Evolutionary conservation across 2,888 invertebrate species (phyloP), one percentile per base, ranked within the genome.

Genomic region (Polyommatus icarus): DNA sequence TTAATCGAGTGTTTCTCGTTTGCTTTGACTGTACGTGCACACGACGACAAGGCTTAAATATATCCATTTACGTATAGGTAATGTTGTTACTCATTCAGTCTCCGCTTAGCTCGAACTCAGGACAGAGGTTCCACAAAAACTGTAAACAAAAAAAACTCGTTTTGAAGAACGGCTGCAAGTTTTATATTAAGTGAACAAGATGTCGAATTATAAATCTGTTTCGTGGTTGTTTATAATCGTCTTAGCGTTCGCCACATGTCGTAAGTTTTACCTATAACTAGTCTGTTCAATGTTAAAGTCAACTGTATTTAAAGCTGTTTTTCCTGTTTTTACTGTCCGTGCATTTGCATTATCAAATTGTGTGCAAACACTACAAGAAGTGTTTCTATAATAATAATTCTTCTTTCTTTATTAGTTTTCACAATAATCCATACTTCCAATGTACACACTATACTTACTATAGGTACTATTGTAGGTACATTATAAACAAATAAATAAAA

Each of bases 281-380:
- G 54, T 36, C 54, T 15, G 50, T 77, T 77, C 77, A 77, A 72
- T 77, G 77, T 36, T 77, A 77, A n/a, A 54, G 12, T n/a, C 24
- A 40, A 50, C 50, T 67, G n/a, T 71, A 72, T 71, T 18, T 72
- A 72, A 77, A 72, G 77, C 57, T 29, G 77, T 77, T 72, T 77
- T 72, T 57, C 77, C 77, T 72, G 77, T 77, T 77, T 71, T 46
- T 29, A 71, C 57, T 72, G 18, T 72, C 72, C 32, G 46, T 77
- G 57, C 67, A 73, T 50, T 57, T 71, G n/a, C 15, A 76, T 76
- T 67, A 20, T 29, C 50, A 29, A 73, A 73, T 73, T 73, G 46
- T 72, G 72, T 73, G 73, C 50, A 73, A 75, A 75, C 54, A 50
- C 54, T 75, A 73, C 15, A 75, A 36, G 29, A 18, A 15, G 29